Conservation (phyloP, 2,113 vertebrate genomes). For the Sphaerodactylus townsendi region DNA sequence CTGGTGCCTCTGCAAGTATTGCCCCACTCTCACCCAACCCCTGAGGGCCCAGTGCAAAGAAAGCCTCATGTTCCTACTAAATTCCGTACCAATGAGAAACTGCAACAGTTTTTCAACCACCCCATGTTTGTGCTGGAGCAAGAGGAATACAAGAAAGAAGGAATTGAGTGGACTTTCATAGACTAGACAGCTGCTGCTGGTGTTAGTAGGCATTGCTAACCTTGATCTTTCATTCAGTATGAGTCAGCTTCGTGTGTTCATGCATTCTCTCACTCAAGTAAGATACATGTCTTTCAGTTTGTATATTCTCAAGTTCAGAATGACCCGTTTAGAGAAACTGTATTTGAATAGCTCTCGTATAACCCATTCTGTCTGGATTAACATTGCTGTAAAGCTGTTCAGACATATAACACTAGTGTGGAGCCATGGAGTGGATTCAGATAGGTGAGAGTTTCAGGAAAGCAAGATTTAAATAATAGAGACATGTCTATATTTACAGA, state of each 20-base stretch:
- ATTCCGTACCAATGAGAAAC: slow-evolving; percentile 74
- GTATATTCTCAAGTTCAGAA: background rate
- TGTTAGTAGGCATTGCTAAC: no score
- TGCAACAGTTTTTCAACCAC: slow-evolving; percentile 83
- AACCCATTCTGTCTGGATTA: background rate
- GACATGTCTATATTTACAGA: background rate
- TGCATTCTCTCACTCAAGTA: background rate
- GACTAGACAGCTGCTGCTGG: slow-evolving; percentile 9
- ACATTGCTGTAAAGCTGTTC: background rate
- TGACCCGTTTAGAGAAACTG: background rate
- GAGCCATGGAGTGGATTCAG: background rate
- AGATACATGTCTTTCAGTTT: background rate
- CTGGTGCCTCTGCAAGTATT: no score
- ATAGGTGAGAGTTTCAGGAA: background rate
- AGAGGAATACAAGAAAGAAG: slow-evolving; percentile 80
- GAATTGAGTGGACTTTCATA: slow-evolving; percentile 76
- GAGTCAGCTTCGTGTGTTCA: no score
- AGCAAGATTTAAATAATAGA: background rate
- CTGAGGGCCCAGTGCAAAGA: no score
- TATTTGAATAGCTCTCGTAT: background rate
- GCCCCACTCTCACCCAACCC: no score
- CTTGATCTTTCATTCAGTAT: no score
- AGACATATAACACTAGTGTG: background rate
- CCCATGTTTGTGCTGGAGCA: slow-evolving; percentile 81
- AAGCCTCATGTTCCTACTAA: no score